phyloP scores from a whole-genome alignment of 2,113 vertebrate species.

The Myotis lucifugus region DNA sequence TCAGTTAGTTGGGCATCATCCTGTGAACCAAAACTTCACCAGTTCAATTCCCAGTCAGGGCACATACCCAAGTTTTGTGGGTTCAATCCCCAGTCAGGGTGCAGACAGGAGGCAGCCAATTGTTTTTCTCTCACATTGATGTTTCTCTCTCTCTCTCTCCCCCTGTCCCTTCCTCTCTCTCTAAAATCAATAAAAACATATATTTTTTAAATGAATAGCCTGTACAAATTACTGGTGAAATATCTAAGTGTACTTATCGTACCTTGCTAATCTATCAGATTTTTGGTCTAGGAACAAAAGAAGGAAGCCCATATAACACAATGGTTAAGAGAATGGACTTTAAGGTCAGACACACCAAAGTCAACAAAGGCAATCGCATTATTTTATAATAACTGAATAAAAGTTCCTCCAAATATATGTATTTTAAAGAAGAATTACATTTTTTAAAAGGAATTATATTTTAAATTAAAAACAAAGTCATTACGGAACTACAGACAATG shows the following conservation, averaged over 20 bases:
- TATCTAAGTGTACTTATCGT: background rate
- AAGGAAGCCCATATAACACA: background rate
- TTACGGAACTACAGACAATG: constrained; percentile 14
- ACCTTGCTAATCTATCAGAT: background rate
- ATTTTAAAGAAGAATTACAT: background rate
- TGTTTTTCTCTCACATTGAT: too few species aligned
- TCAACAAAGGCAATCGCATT: background rate
- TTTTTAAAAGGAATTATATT: constrained; percentile 36
- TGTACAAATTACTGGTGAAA: background rate
- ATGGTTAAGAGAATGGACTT: constrained; percentile 17
- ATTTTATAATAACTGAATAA: constrained; percentile 36
- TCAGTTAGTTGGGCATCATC: background rate
- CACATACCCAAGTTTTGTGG: background rate
- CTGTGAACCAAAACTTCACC: background rate
- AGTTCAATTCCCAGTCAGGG: background rate
- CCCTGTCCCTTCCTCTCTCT: background rate
- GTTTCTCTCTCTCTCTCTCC: background rate
- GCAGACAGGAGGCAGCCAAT: background rate
- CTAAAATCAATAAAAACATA: background rate
- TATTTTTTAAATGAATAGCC: background rate
- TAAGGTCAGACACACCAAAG: constrained; percentile 4
- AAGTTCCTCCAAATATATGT: background rate
- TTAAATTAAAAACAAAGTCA: constrained; percentile 39
- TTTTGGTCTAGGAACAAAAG: background rate
- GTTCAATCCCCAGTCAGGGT: background rate